Evolutionary conservation across 2,888 invertebrate genomes (phyloP).

Genomic region (Spisula solida): DNA sequence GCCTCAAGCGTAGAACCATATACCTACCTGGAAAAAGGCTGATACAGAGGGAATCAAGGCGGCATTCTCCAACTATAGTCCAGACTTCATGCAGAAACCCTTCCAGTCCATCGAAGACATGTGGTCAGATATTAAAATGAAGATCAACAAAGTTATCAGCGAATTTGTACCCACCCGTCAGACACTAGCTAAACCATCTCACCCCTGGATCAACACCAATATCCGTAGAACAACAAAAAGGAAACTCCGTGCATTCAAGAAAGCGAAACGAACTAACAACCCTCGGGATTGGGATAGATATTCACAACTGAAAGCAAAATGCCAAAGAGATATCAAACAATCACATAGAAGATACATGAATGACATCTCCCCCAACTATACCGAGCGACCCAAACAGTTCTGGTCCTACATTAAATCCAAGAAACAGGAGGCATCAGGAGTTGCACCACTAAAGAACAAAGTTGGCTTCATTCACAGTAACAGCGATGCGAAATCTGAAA

Average conservation of each 20-base stretch:
- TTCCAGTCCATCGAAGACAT: conserved; percentile 13
- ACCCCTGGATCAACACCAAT: conserved; percentile 12
- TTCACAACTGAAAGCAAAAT: not conserved
- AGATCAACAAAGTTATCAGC: conserved; percentile 2
- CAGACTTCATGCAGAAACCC: not conserved
- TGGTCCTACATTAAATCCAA: conserved; percentile 65
- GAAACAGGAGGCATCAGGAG: conserved; percentile 56
- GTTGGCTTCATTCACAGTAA: conserved; percentile 66
- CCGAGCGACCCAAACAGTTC: conserved; percentile 52
- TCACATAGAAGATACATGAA: conserved; percentile 11
- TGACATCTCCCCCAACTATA: conserved; percentile 18
- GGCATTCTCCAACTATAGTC: not conserved
- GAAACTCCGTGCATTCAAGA: conserved; percentile 25
- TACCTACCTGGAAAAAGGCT: conserved; percentile 51
- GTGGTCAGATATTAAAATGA: conserved; percentile 36
- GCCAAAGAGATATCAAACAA: conserved; percentile 1
- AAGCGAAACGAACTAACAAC: conserved; percentile 20
- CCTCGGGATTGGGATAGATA: conserved; percentile 26
- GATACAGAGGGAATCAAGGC: conserved; percentile 39
- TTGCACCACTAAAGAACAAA: conserved; percentile 57
- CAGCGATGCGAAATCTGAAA: conserved; percentile 51
- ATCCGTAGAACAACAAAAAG: not conserved
- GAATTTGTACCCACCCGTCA: conserved; percentile 30
- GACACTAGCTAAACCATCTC: conserved; percentile 1
- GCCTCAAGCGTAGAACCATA: conserved; percentile 54